Evolutionary conservation across 2,113 vertebrate genomes (phyloP).

Genomic region (Microcebus tavaratra): DNA sequence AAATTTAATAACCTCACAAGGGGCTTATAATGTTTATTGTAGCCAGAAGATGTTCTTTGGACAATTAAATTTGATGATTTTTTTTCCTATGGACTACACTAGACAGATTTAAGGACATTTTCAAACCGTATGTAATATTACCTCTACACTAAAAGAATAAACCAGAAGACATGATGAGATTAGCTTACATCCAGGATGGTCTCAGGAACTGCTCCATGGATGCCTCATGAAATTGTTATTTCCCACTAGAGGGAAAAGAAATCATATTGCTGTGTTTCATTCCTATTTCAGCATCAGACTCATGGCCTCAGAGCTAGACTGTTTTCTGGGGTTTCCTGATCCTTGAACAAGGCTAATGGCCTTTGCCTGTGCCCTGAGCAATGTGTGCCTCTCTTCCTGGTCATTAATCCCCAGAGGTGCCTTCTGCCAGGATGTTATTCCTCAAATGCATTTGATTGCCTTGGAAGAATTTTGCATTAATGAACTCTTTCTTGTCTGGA

Average conservation of each 20-base stretch:
- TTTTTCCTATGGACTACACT: not conserved
- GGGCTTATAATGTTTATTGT: slow-evolving; percentile 34
- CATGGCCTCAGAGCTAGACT: slow-evolving; percentile 39
- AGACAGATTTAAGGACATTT: not conserved
- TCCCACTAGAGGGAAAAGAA: slow-evolving; percentile 35
- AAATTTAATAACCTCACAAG: not conserved
- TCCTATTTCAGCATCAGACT: slow-evolving; percentile 54
- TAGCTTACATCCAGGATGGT: not conserved
- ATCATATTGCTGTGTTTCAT: slow-evolving; percentile 40
- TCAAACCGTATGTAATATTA: not conserved
- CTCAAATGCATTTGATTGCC: slow-evolving; percentile 19
- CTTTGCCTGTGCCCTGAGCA: slow-evolving; percentile 56
- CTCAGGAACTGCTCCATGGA: slow-evolving; percentile 40
- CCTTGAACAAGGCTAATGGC: slow-evolving; percentile 37
- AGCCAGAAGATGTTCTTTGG: not conserved
- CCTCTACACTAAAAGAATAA: not conserved
- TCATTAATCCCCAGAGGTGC: slow-evolving; percentile 59
- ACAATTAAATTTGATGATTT: slow-evolving; percentile 27
- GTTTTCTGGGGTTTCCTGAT: slow-evolving; percentile 68
- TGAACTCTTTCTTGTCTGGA: not conserved
- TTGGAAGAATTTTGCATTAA: not conserved
- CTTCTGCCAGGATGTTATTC: slow-evolving; percentile 21
- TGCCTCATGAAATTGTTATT: slow-evolving; percentile 19
- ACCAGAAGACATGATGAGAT: not conserved
- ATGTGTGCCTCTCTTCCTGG: not conserved